These are phyloP conservation scores for Chelidonichthys spinosus DNA, from an alignment of 2,797 vertebrate genomes.

Conservation along the genomic window DNA sequence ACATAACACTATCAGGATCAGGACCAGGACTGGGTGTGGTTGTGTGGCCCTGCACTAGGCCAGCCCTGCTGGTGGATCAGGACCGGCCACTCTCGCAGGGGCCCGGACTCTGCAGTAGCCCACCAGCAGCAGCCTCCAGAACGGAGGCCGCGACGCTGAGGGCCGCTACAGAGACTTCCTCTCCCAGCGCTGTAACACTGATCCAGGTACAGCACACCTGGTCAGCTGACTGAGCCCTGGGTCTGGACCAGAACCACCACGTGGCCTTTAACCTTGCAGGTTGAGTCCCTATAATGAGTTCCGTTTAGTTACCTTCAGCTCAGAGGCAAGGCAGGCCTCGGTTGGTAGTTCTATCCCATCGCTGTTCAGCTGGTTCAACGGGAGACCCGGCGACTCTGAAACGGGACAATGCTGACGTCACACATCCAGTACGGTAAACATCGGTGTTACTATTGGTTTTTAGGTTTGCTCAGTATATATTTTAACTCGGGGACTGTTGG, in stretches of 20 bases:
- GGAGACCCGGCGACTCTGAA: rapidly evolving
- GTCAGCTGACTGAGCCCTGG: slow-evolving; percentile 79
- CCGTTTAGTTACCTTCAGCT: not conserved
- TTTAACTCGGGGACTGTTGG: too few species aligned
- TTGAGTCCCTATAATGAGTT: not conserved
- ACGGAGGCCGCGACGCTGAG: slow-evolving; percentile 58
- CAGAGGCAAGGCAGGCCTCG: not conserved
- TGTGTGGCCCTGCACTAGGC: slow-evolving; percentile 71
- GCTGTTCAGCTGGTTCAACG: not conserved
- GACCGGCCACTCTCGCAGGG: slow-evolving; percentile 66
- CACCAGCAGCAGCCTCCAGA: slow-evolving; percentile 54
- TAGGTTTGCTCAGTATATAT: too few species aligned
- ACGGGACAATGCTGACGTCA: not conserved
- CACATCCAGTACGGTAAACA: not conserved
- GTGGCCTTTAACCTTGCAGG: not conserved
- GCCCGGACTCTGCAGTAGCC: slow-evolving; percentile 49
- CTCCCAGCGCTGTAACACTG: slow-evolving; percentile 80
- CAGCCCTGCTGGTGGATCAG: slow-evolving; percentile 32
- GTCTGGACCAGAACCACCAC: not conserved
- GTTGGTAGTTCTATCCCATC: not conserved
- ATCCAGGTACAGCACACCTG: slow-evolving; percentile 24
- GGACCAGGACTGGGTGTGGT: not conserved
- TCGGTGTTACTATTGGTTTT: rapidly evolving
- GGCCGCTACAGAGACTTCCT: slow-evolving; percentile 56
- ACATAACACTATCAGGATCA: too few species aligned